These are phyloP conservation scores for Ataeniobius toweri DNA, from an alignment of 2,797 vertebrate genomes.

Conservation along the genomic window DNA sequence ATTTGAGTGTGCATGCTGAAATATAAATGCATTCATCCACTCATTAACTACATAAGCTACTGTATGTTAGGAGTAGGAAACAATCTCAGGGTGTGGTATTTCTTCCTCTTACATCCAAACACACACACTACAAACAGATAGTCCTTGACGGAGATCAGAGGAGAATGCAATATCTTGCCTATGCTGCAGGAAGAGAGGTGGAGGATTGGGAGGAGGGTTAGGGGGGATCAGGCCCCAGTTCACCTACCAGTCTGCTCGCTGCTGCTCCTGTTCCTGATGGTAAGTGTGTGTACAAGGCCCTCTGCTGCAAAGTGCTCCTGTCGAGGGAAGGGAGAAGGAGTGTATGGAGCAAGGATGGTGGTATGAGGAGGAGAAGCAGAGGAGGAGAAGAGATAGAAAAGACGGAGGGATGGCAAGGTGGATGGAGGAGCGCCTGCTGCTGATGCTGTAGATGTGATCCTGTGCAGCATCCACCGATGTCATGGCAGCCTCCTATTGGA, in stretches of 20 bases:
- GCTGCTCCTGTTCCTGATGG: slow-evolving; percentile 47
- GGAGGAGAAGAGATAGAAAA: slow-evolving; percentile 21
- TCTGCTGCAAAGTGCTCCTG: slow-evolving; percentile 67
- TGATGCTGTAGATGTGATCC: slow-evolving; percentile 79
- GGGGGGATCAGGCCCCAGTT: slow-evolving; percentile 68
- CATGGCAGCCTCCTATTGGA: slow-evolving; percentile 83
- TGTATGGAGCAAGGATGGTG: slow-evolving; percentile 43
- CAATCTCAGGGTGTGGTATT: slow-evolving; percentile 74
- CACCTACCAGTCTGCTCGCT: slow-evolving; percentile 74
- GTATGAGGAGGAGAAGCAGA: slow-evolving; percentile 61
- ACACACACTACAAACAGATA: slow-evolving; percentile 52
- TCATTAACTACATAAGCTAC: slow-evolving; percentile 40
- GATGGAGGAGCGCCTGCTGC: slow-evolving; percentile 73
- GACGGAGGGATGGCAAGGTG: slow-evolving; percentile 65
- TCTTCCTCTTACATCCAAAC: slow-evolving; percentile 30
- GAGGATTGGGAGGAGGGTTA: slow-evolving; percentile 39
- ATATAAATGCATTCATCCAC: slow-evolving; percentile 48
- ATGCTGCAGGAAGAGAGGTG: slow-evolving; percentile 64
- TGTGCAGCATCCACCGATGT: slow-evolving; percentile 81
- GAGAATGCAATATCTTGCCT: slow-evolving; percentile 66
- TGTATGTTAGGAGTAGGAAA: slow-evolving; percentile 29
- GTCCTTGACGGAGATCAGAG: slow-evolving; percentile 75
- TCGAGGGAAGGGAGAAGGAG: slow-evolving; percentile 47
- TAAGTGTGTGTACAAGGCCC: slow-evolving; percentile 50
- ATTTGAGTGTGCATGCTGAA: slow-evolving; percentile 9